These are phyloP conservation scores for Melieria crassipennis DNA, from an alignment of 2,888 invertebrate genomes.

Conservation along the genomic window DNA sequence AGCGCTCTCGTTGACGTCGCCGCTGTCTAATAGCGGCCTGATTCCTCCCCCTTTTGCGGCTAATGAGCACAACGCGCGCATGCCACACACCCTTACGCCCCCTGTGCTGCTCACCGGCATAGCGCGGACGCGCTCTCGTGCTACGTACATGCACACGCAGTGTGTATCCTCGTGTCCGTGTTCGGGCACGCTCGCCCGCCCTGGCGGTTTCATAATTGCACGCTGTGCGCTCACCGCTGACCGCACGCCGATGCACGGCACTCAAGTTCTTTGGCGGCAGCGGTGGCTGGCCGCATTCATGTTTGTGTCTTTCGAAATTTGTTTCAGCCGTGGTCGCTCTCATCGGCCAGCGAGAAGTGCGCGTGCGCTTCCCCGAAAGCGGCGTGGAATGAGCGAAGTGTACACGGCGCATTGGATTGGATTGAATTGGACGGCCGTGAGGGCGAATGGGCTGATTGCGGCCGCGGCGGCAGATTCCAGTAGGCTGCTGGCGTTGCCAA, in stretches of 20 bases:
- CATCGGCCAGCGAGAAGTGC: background rate
- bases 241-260: background rate
- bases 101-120: conserved; percentile 13
- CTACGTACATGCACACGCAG: conserved; percentile 7
- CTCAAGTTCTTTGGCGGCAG: background rate
- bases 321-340: background rate
- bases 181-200: conserved; percentile 6
- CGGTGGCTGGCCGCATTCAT: too few relatives aligned
- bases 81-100: conserved; percentile 6
- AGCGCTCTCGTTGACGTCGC: background rate
- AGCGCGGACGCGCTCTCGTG: conserved; percentile 13
- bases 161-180: background rate
- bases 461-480: too few relatives aligned
- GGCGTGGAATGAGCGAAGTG: too few relatives aligned
- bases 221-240: background rate
- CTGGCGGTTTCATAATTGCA: conserved; percentile 17
- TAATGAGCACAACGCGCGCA: background rate
- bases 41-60: conserved; percentile 12
- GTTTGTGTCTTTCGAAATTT: too few relatives aligned
- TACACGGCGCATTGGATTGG: too few relatives aligned
- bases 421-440: too few relatives aligned
- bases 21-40: too few relatives aligned
- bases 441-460: too few relatives aligned
- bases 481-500: too few relatives aligned
- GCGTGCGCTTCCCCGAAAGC: background rate